Conservation (phyloP, 2,797 vertebrate genomes). For the Hippocampus kuda region DNA sequence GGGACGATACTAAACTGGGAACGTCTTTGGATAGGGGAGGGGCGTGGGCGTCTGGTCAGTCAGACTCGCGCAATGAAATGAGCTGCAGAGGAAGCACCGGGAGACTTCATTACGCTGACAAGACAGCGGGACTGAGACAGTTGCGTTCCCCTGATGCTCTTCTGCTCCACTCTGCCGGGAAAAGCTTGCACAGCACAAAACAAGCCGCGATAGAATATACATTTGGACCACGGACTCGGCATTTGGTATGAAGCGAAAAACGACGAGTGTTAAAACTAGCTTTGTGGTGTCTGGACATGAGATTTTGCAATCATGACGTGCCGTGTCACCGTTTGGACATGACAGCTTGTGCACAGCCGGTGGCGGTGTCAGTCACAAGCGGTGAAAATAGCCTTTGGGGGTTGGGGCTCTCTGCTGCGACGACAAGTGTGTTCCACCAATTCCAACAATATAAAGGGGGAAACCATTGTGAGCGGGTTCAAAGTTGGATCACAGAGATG, state of each 20-base stretch:
- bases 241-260: background rate
- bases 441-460: background rate
- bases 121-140: slow-evolving; percentile 37
- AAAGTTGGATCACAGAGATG: background rate
- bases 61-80: slow-evolving; percentile 32
- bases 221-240: background rate
- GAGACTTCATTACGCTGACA: slow-evolving; percentile 67
- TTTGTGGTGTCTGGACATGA: background rate
- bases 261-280: background rate
- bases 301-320: background rate
- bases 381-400: slow-evolving; percentile 41
- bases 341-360: slow-evolving; percentile 33
- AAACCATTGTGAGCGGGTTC: too few relatives aligned
- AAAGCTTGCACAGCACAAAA: slow-evolving; percentile 7
- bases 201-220: background rate
- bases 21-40: background rate
- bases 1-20: background rate
- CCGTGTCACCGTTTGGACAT: slow-evolving; percentile 41
- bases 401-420: slow-evolving; percentile 18
- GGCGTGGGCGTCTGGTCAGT: background rate
- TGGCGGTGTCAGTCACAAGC: slow-evolving; percentile 46
- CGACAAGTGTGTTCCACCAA: background rate
- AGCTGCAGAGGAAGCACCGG: slow-evolving; percentile 51
- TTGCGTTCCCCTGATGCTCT: slow-evolving; percentile 21
- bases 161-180: slow-evolving; percentile 14